Evolutionary conservation across 1,140 invertebrate genomes (phyloP).

Genomic region (Drosophila erecta): DNA sequence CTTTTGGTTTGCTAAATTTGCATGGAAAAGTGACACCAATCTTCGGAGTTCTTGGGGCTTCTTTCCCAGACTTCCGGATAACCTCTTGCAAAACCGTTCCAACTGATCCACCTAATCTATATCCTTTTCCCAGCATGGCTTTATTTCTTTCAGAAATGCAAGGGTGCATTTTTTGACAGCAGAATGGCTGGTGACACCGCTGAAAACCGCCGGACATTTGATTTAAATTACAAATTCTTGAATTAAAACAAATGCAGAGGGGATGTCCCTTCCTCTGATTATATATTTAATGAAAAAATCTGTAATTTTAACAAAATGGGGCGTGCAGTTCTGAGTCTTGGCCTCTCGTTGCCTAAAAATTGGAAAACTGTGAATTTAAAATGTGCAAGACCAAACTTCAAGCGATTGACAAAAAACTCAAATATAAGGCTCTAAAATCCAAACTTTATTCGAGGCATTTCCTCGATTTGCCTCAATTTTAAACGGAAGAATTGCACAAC

Average conservation of each 20-base stretch:
- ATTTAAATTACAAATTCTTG: slow-evolving; percentile 71
- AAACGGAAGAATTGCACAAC: slow-evolving; percentile 55
- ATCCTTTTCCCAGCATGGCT: background rate
- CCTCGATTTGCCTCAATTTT: slow-evolving; percentile 17
- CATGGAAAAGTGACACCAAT: too few relatives aligned
- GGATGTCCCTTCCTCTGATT: background rate
- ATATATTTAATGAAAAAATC: slow-evolving; percentile 55
- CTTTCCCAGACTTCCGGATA: too few relatives aligned
- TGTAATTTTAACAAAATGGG: slow-evolving; percentile 66
- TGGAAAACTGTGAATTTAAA: slow-evolving; percentile 29
- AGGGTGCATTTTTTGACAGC: background rate
- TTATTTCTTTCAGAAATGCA: background rate
- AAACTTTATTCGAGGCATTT: slow-evolving; percentile 23
- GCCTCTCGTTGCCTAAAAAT: slow-evolving; percentile 1
- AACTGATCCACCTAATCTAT: background rate
- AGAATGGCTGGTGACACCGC: slow-evolving; percentile 3
- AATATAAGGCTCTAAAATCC: background rate
- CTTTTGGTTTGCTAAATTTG: background rate
- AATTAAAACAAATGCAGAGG: slow-evolving; percentile 33
- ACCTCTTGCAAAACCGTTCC: background rate
- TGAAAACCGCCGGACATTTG: slow-evolving; percentile 14
- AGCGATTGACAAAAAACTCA: slow-evolving; percentile 27
- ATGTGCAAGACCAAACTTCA: slow-evolving; percentile 1
- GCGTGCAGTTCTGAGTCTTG: background rate
- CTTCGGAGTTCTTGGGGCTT: too few relatives aligned